Conservation (phyloP, 2,888 invertebrate species). For the Dioctria linearis region DNA sequence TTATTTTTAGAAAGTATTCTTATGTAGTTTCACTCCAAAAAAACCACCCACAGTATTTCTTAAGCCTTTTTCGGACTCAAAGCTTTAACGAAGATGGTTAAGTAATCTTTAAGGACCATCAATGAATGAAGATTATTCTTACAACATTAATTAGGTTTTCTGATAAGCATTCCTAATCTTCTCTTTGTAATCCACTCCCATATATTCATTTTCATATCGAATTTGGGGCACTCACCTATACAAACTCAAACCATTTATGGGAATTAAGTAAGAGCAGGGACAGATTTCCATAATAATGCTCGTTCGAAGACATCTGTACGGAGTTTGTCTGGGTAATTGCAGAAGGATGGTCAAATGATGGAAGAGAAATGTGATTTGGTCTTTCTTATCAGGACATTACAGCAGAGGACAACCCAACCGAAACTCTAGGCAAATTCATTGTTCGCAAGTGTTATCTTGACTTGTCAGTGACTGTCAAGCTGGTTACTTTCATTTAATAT, state of each 20-base stretch:
- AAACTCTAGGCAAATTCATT: neutral
- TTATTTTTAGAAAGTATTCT: no score
- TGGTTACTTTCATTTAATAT: conserved; percentile 25
- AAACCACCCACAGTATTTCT: no score
- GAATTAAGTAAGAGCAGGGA: neutral
- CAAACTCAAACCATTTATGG: conserved; percentile 14
- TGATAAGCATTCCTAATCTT: conserved; percentile 20
- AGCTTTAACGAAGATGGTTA: no score
- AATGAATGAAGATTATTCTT: no score
- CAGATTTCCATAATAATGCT: conserved; percentile 23
- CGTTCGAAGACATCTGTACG: neutral
- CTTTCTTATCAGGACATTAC: conserved; percentile 31
- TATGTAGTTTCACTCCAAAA: no score
- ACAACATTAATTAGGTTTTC: neutral
- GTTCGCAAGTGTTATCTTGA: conserved; percentile 19
- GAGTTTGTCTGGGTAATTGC: no score
- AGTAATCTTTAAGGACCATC: no score
- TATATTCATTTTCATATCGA: conserved; percentile 10
- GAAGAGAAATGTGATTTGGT: conserved; percentile 17
- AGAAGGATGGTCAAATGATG: conserved; percentile 6
- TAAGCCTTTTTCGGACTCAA: no score
- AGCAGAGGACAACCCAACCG: conserved; percentile 21
- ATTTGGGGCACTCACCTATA: conserved; percentile 23
- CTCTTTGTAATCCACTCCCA: conserved; percentile 12
- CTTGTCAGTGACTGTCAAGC: conserved; percentile 33